Base-by-base conservation (phyloP, 2,797 vertebrate species). In the Amazonetta brasiliensis region DNA sequence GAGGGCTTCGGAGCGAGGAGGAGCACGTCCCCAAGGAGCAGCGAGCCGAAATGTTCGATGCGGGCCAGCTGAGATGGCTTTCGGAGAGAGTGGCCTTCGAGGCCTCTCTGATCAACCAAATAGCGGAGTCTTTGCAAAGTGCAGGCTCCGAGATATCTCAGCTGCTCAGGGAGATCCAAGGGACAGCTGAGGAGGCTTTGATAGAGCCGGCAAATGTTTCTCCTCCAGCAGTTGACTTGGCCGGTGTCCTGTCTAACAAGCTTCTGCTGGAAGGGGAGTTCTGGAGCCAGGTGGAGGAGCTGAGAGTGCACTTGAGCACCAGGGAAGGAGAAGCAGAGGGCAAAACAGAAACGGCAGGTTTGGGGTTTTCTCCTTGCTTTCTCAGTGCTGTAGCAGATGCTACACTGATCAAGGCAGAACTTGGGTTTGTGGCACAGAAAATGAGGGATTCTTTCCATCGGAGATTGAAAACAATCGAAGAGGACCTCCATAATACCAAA, bases 81-180 rank as follows among this genome's bases (percentile, higher is more conserved):
- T 98, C 99, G 56, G 98, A 98, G 95, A 99, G 98, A 10, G 97
- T 99, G 77, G 97, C 98, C 8, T 99, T 99, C 92, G 99, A 99
- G 96, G 99, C 99, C 4, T 95, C 98, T 6, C 97, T 99, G 96
- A 98, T 99, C 82, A 98, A 97, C 95, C 99, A 98, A 66, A 99
- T 99, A 98, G 98, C 99, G 11, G 98, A 99, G 85, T 98, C 99
- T 67, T 91, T 99, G 79, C 98, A 98, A 94, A 98, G 98, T 12
- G 98, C 98, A 1, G 98, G 98, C 52, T 98, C 98, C 4, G 98
- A 99, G 89, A 95, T 99, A 87, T 97, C 98, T 5, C 97, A 93
- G 59, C 94, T 98, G 67, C 98, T 99, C 44, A 94, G 94, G 12
- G 98, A 99, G 89, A 98, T 99, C 68, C 98, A 98, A 96, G 97